phyloP scores from a whole-genome alignment of 2,113 vertebrate species.

The Actenoides hombroni region DNA sequence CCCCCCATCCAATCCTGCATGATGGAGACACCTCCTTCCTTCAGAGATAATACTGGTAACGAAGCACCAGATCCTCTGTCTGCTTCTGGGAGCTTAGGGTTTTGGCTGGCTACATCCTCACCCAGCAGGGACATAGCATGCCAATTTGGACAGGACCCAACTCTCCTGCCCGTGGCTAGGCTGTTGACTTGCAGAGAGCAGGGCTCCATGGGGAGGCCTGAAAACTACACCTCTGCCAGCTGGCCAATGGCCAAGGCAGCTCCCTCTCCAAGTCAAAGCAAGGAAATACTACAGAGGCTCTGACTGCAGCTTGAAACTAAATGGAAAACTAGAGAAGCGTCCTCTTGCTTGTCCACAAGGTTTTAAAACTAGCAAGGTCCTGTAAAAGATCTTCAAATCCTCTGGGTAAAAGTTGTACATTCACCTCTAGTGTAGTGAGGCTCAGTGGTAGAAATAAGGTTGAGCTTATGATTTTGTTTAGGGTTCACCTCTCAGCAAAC shows the following conservation, averaged over 20 bases:
- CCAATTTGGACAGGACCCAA: not conserved
- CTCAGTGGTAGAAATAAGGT: not conserved
- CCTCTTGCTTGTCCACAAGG: not conserved
- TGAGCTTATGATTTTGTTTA: not conserved
- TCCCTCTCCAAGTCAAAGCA: not conserved
- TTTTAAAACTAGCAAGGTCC: not conserved
- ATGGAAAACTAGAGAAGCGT: not conserved
- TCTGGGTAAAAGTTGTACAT: not conserved
- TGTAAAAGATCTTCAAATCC: not conserved
- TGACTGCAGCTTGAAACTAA: not conserved
- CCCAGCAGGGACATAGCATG: not conserved
- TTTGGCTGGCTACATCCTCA: not conserved
- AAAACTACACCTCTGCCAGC: not conserved
- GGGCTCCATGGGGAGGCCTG: not conserved
- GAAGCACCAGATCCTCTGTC: not conserved
- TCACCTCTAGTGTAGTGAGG: not conserved
- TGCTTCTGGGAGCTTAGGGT: not conserved
- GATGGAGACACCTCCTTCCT: not conserved
- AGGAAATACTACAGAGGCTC: not conserved
- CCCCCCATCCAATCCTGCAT: not conserved
- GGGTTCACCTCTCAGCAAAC: not conserved
- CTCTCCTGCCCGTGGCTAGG: not conserved
- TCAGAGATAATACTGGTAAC: not conserved
- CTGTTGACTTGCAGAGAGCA: not conserved
- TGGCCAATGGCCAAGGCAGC: not conserved